A percentile compares a stretch with the other conserved stretches of the same genome.
These are phyloP conservation scores for Drepana falcataria DNA, from an alignment of 2,888 invertebrate species.

Conservation along the genomic window DNA sequence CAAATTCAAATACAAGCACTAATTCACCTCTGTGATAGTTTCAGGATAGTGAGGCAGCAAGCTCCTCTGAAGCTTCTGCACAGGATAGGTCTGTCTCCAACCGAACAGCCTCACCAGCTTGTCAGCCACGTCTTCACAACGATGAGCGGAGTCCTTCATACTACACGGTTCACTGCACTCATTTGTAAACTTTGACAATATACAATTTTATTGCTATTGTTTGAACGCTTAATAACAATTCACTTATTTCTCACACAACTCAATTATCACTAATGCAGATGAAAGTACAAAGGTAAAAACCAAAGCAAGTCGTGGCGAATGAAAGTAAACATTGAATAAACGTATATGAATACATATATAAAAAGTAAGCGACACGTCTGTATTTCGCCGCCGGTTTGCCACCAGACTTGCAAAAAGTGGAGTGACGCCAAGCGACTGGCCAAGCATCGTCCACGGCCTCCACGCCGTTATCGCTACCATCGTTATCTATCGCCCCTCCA, in stretches of 20 bases:
- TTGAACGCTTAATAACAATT: too few species aligned
- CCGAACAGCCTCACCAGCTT: slow-evolving; percentile 87
- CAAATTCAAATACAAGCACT: neutral
- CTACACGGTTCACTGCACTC: slow-evolving; percentile 18
- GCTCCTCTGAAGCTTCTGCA: slow-evolving; percentile 85
- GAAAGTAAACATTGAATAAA: neutral
- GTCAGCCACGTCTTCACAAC: slow-evolving; percentile 87
- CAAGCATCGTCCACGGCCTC: slow-evolving; percentile 39
- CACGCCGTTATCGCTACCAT: slow-evolving; percentile 53
- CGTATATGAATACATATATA: neutral
- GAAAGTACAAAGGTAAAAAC: slow-evolving; percentile 12
- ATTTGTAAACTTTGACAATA: too few species aligned
- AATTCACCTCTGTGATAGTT: slow-evolving; percentile 39
- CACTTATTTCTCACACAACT: slow-evolving; percentile 4
- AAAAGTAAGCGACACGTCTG: slow-evolving; percentile 5
- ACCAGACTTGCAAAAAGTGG: slow-evolving; percentile 37
- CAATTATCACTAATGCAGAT: slow-evolving; percentile 3
- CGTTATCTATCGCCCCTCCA: slow-evolving; percentile 66
- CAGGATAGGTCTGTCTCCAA: slow-evolving; percentile 89
- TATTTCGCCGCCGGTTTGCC: slow-evolving; percentile 33
- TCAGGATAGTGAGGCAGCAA: slow-evolving; percentile 68
- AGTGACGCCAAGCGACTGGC: slow-evolving; percentile 20
- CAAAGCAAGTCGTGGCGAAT: slow-evolving; percentile 6
- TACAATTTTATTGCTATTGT: too few species aligned
- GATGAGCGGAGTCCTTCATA: slow-evolving; percentile 82